Conservation (phyloP, 1,140 invertebrate species). For the Meloidogyne floridensis region DNA sequence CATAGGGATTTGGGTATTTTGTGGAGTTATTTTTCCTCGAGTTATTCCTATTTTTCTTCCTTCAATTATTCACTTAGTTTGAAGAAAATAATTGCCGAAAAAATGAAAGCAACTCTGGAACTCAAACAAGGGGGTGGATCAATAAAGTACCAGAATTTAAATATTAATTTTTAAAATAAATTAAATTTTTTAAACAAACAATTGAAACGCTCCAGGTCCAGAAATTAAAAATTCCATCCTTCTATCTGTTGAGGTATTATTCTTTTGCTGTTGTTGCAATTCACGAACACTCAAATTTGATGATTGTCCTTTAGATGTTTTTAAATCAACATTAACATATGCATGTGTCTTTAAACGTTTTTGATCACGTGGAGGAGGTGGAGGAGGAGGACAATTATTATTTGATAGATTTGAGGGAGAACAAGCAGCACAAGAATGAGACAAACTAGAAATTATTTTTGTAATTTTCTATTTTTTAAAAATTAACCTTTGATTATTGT, state of each 20-base stretch:
- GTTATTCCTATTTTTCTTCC: no score
- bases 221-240: slow-evolving; percentile 37
- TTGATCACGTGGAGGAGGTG: neutral
- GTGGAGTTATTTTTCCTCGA: no score
- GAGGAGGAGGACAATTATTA: neutral
- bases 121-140: no score
- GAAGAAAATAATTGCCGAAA: no score
- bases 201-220: slow-evolving; percentile 35
- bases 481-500: neutral
- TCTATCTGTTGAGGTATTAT: slow-evolving; percentile 24
- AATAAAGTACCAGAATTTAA: no score
- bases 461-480: neutral
- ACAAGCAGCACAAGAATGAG: neutral
- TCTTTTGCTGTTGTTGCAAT: slow-evolving; percentile 20
- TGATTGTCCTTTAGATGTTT: slow-evolving; percentile 7
- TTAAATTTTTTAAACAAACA: neutral
- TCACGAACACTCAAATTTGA: slow-evolving; percentile 25
- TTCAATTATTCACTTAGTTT: no score
- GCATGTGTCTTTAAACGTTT: slow-evolving; percentile 46
- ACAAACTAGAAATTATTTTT: neutral
- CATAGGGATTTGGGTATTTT: no score
- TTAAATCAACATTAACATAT: slow-evolving; percentile 56
- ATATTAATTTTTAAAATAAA: no score
- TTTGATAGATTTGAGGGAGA: neutral
- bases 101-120: no score